Evolutionary conservation across 2,888 invertebrate genomes (phyloP).

Genomic region (Lordiphosa fenestrarum): DNA sequence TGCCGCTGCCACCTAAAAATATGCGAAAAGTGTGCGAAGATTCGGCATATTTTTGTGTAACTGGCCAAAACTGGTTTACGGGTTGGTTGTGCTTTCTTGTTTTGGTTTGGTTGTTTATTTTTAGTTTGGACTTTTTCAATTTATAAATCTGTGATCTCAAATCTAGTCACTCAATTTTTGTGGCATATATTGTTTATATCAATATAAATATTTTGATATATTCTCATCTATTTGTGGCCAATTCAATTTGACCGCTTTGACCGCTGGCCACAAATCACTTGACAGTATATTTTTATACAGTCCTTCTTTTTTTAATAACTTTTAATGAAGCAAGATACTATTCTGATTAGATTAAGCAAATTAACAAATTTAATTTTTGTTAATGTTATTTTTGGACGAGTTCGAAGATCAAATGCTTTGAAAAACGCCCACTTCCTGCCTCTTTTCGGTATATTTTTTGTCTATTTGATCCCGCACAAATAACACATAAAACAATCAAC

Average conservation of each 20-base stretch:
- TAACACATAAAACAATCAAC: conserved; percentile 56
- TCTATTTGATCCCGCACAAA: conserved; percentile 41
- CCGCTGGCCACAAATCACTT: conserved; percentile 47
- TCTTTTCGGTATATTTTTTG: conserved; percentile 22
- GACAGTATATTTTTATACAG: conserved; percentile 6
- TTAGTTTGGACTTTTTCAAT: conserved; percentile 41
- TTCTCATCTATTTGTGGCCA: background rate
- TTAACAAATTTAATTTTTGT: conserved; percentile 30
- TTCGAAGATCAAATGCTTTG: conserved; percentile 61
- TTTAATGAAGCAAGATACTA: conserved; percentile 2
- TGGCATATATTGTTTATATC: background rate
- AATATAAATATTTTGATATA: conserved; percentile 25
- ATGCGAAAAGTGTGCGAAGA: conserved; percentile 54
- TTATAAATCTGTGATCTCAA: conserved; percentile 20
- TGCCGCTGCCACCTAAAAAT: conserved; percentile 49
- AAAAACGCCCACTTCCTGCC: conserved; percentile 37
- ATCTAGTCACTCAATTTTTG: conserved; percentile 9
- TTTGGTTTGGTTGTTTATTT: conserved; percentile 48
- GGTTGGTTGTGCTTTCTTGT: conserved; percentile 18
- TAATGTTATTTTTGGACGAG: conserved; percentile 27
- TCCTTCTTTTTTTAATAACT: conserved; percentile 1
- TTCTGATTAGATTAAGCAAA: conserved; percentile 59
- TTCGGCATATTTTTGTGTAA: conserved; percentile 43
- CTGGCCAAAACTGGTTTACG: conserved; percentile 65
- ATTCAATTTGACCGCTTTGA: conserved; percentile 58